Evolutionary conservation across 2,797 vertebrate genomes (phyloP).

Genomic region (Melopsittacus undulatus): DNA sequence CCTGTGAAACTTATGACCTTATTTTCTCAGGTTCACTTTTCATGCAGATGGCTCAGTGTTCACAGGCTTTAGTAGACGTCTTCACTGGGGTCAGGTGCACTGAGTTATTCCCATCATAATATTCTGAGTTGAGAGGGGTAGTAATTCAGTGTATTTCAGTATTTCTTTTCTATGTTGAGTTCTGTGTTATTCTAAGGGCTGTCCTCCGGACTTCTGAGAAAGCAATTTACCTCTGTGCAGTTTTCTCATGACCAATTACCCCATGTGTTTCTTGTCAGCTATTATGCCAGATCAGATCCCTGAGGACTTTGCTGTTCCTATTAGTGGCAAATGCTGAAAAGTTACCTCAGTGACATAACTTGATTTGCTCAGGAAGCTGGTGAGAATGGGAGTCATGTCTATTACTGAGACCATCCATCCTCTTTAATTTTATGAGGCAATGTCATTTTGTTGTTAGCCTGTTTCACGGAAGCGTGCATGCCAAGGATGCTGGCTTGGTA

Average conservation of each 20-base stretch:
- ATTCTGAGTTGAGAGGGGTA: background rate
- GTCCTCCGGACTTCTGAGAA: background rate
- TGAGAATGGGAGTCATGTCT: background rate
- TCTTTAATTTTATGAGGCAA: background rate
- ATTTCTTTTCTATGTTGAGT: background rate
- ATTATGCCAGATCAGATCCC: background rate
- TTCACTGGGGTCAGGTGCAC: background rate
- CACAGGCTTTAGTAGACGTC: background rate
- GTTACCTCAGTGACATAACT: constrained; percentile 26
- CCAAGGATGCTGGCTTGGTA: background rate
- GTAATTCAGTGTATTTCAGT: background rate
- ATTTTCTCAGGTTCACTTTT: background rate
- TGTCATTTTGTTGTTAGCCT: background rate
- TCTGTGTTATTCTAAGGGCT: background rate
- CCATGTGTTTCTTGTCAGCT: background rate
- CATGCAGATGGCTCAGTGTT: background rate
- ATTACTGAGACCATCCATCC: background rate
- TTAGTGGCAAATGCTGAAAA: constrained; percentile 24
- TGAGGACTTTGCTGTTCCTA: background rate
- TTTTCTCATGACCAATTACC: background rate
- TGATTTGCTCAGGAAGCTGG: constrained; percentile 47
- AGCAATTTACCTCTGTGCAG: background rate
- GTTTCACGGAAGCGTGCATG: background rate
- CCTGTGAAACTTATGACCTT: background rate
- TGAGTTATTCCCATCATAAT: background rate